These are phyloP conservation scores for Rhinogobio ventralis DNA, from an alignment of 2,797 vertebrate genomes.

Conservation along the genomic window DNA sequence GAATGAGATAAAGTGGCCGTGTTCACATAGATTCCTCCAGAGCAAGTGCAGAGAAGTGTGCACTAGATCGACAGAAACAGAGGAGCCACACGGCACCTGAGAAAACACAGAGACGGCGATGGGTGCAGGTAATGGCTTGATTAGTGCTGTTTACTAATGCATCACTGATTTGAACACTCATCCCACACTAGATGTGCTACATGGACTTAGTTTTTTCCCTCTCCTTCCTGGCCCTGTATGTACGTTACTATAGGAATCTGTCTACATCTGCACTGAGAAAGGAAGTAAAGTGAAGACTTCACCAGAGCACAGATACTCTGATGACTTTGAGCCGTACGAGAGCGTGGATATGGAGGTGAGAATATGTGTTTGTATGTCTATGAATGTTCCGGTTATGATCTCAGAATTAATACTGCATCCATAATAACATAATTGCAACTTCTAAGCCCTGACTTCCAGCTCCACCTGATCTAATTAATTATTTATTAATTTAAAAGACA, in stretches of 20 bases:
- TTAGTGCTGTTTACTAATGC: neutral
- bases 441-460: neutral
- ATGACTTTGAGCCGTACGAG: conserved; percentile 86
- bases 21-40: conserved; percentile 41
- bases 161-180: neutral
- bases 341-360: conserved; percentile 78
- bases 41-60: conserved; percentile 63
- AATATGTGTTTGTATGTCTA: neutral
- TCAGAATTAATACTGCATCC: neutral
- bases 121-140: conserved; percentile 85
- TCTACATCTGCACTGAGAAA: conserved; percentile 88
- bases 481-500: neutral
- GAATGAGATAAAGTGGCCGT: neutral
- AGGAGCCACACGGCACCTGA: conserved; percentile 82
- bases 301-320: conserved; percentile 80
- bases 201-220: neutral
- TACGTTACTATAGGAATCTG: conserved; percentile 77
- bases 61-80: conserved; percentile 63
- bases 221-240: neutral
- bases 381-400: neutral
- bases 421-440: neutral
- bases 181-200: neutral
- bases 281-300: conserved; percentile 79
- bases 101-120: conserved; percentile 87
- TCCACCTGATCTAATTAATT: neutral